Conservation (phyloP, 2,797 vertebrate genomes). For the Acanthurus leucopareius region DNA sequence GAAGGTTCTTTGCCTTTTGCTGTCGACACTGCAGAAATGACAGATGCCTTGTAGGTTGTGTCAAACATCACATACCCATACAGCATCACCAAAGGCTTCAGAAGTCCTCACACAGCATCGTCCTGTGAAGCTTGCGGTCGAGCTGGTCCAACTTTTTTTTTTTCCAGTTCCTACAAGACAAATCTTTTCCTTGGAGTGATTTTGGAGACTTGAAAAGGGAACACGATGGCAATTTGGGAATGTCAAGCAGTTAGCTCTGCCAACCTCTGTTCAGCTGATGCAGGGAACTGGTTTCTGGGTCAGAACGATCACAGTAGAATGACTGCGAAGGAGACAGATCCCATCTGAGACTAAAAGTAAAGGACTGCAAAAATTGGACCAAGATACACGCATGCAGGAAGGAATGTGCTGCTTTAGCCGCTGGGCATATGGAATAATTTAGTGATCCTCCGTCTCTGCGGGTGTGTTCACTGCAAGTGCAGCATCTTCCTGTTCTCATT, state of each 20-base stretch:
- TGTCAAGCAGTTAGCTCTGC: constrained; percentile 3
- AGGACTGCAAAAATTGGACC: not conserved
- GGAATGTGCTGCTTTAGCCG: not conserved
- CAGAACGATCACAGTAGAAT: not conserved
- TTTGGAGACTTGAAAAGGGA: constrained; percentile 17
- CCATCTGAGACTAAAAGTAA: not conserved
- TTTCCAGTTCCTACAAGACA: not conserved
- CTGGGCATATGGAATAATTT: constrained; percentile 37
- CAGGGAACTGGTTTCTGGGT: constrained; percentile 26
- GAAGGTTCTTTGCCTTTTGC: not conserved
- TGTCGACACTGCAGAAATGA: not conserved
- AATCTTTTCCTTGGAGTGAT: constrained; percentile 12
- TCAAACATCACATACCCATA: constrained; percentile 9
- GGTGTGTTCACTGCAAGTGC: constrained; percentile 14
- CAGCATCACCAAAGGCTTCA: not conserved
- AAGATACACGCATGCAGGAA: not conserved
- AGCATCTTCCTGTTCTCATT: constrained; percentile 2
- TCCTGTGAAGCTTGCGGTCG: not conserved
- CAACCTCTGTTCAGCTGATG: constrained; percentile 30
- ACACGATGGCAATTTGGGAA: not conserved
- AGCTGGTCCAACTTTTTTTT: not conserved
- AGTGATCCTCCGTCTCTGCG: constrained; percentile 3
- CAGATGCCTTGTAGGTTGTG: not conserved
- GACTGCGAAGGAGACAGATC: not conserved
- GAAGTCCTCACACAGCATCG: constrained; percentile 16